These are phyloP conservation scores for Nomada ferruginata DNA, from an alignment of 2,888 invertebrate genomes.

Conservation along the genomic window DNA sequence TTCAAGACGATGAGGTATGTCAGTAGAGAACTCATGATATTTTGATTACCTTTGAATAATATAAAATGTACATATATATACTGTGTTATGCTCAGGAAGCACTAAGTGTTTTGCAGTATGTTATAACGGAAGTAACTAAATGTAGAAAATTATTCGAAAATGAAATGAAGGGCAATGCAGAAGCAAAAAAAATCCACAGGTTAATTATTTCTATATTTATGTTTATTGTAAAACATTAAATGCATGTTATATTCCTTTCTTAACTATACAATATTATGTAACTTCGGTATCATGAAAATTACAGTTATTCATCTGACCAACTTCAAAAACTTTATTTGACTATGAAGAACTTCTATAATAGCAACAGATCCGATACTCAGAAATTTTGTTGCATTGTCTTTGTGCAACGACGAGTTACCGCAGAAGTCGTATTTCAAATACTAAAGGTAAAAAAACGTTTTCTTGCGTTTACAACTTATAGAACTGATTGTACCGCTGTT, in stretches of 20 bases:
- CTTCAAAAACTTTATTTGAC: slow-evolving; percentile 87
- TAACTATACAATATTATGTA: neutral
- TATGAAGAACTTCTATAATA: slow-evolving; percentile 86
- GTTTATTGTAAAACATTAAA: neutral
- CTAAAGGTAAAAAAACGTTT: slow-evolving; percentile 84
- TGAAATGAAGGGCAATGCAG: slow-evolving; percentile 83
- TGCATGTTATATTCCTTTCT: neutral
- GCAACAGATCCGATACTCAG: slow-evolving; percentile 72
- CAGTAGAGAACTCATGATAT: neutral
- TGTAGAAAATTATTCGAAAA: slow-evolving; percentile 85
- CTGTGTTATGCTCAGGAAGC: slow-evolving; percentile 67
- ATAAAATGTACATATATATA: slow-evolving; percentile 12
- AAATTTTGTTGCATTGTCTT: slow-evolving; percentile 90
- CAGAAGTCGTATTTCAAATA: slow-evolving; percentile 90
- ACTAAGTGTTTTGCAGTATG: slow-evolving; percentile 74
- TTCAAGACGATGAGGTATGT: slow-evolving; percentile 82
- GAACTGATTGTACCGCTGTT: neutral
- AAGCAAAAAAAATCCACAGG: slow-evolving; percentile 85
- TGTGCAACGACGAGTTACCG: slow-evolving; percentile 90
- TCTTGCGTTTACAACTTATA: slow-evolving; percentile 1
- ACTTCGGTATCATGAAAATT: slow-evolving; percentile 5
- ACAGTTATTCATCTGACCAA: slow-evolving; percentile 87
- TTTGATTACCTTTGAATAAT: neutral
- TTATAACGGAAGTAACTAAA: slow-evolving; percentile 83
- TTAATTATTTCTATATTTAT: slow-evolving; percentile 74